Base-by-base conservation (phyloP, 2,888 invertebrate genomes). In the Merodon equestris region DNA sequence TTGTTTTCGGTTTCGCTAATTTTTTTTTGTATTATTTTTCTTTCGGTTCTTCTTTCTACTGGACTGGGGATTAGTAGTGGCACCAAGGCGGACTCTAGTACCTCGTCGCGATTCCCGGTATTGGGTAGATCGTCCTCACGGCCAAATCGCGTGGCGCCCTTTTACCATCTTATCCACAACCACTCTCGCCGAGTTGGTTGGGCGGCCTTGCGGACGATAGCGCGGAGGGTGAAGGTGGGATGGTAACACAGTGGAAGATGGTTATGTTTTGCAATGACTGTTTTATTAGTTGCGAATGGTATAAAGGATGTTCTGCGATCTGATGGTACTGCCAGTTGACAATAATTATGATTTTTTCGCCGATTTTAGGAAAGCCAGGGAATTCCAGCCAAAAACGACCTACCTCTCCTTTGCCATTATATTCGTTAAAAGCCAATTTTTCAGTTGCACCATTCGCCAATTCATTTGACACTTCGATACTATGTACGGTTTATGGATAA, bases 381-480 rank as follows among this genome's bases (percentile, higher is more conserved):
- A 47, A 18, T 47, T 47, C 47, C 17, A 47, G 47, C 47, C 47
- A 47, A 2, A 18, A 47, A 47, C 47, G 47, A 17, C 47, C 47
- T 47, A 47, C 9, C 12, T 45, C 45, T 13, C n/a, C 45, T 45
- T 45, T 45, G 45, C 14, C 45, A 45, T 45, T 15, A 45, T 45
- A 45, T 13, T 44, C 42, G 13, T n/a, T 44, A 4, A 1, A 44
- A 44, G 13, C 4, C 1, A 9, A 44, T 44, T 44, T 44, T n/a
- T 4, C 13, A 7, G 42, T 44, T 15, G 84, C 83, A 36, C 85
- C 84, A 81, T 86, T 85, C 9, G 82, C 84, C 47, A 84, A 81
- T 14, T 84, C 85, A 83, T 86, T 84, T 40, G 70, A 13, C 0
- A 86, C 84, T 45, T 85, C 84, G 9, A 86, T 84, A 63, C 85